Evolutionary conservation across 2,888 invertebrate species (phyloP), one percentile per base, ranked within the genome.

Genomic region (Dorcus parallelipipedus): DNA sequence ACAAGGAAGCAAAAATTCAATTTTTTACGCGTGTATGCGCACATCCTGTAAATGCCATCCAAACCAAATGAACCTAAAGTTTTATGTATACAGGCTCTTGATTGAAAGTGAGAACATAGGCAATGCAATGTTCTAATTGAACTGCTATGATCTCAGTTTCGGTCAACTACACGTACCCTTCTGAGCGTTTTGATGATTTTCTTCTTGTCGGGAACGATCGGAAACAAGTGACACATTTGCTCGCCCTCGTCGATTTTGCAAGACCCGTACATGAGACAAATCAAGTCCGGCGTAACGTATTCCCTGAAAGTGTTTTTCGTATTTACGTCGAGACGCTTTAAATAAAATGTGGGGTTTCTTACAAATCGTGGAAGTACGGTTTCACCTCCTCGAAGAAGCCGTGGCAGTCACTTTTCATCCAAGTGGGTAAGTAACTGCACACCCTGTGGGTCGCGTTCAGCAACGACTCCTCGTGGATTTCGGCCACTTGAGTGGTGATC

Each of bases 161-260:
- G 3, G 20, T 20, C 20, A 20, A 20, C 2, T 20, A 20, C 20
- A 9, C 45, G 7, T 4, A 45, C 45, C 45, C 45, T 17, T 45
- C 23, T 9, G 14, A 45, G 9, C 2, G 17, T 45, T 3, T 20
- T 9, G 9, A 45, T 20, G 2, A 48, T 20, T 38, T 33, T 40
- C 9, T 10, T 47, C 45, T 63, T 60, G 1, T 52, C 48, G 9
- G 64, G 57, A 23, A 71, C 70, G 47, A 67, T 60, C 14, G 75
- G 73, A 59, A 75, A 75, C 14, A 75, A 65, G 61, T 74, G 71
- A 48, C 75, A 75, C 33, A 68, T 68, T 6, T 67, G 49, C 54
- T 65, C 61, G 5, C 67, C 71, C 9, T 65, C 54, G 53, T 73
- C 73, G 6, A 69, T 60, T 23, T 59, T 65, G 54, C 75, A 75